These are phyloP conservation scores for Macrosiphum euphorbiae DNA, from an alignment of 2,888 invertebrate genomes.

Conservation along the genomic window DNA sequence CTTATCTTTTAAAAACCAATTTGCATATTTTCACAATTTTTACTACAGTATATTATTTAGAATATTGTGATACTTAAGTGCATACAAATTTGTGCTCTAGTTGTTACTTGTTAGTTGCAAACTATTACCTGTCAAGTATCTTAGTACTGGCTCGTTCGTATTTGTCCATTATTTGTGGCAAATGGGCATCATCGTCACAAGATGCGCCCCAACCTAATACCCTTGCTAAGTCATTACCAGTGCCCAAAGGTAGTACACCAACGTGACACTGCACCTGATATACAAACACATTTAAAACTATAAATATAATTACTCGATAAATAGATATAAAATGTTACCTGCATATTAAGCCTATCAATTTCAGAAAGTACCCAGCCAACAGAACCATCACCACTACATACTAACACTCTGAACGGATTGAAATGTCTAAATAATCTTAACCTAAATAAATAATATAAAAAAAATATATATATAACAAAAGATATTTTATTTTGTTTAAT, in stretches of 20 bases:
- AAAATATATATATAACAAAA: constrained; percentile 17
- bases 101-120: not conserved
- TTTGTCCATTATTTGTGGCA: constrained; percentile 91
- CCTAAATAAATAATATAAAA: constrained; percentile 70
- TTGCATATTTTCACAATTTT: not conserved
- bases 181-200: constrained; percentile 94
- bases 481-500: not conserved
- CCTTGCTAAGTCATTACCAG: constrained; percentile 95
- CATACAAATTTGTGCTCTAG: not conserved
- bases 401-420: constrained; percentile 94
- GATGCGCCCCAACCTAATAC: constrained; percentile 97
- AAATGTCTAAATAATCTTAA: constrained; percentile 93
- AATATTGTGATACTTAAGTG: not conserved
- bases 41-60: not conserved
- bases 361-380: constrained; percentile 98
- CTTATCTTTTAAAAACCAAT: not conserved
- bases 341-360: constrained; percentile 94
- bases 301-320: constrained; percentile 7
- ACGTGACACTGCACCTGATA: constrained; percentile 91
- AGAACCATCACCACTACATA: constrained; percentile 97
- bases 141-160: constrained; percentile 98
- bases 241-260: constrained; percentile 94
- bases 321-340: constrained; percentile 78
- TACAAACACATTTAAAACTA: constrained; percentile 14
- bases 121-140: constrained; percentile 88